A percentile compares a stretch with the other conserved stretches of the same genome.
phyloP scores from a whole-genome alignment of 2,113 vertebrate species.

The Junco hyemalis region DNA sequence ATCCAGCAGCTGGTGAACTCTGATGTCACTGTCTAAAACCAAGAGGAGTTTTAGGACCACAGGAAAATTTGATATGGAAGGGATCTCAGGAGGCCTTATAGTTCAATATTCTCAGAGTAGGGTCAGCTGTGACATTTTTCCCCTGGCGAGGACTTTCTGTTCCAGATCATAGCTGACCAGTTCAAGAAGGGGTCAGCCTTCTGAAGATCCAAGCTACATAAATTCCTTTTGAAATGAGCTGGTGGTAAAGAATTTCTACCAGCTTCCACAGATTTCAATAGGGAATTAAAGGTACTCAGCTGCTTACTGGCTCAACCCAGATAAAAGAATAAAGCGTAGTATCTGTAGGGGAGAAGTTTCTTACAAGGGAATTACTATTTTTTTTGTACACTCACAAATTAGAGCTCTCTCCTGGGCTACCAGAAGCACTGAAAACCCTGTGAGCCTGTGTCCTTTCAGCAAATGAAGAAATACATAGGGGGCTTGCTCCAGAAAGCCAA shows the following conservation, averaged over 20 bases:
- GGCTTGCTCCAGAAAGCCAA: background rate
- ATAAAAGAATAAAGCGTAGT: background rate
- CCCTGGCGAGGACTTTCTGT: background rate
- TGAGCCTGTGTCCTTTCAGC: background rate
- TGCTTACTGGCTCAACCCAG: background rate
- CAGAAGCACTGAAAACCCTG: background rate
- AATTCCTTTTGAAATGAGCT: background rate
- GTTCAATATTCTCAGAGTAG: background rate
- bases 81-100: background rate
- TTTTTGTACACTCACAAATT: background rate
- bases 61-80: background rate
- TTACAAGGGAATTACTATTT: background rate
- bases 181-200: background rate
- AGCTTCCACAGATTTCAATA: background rate
- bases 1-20: background rate
- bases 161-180: background rate
- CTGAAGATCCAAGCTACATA: background rate
- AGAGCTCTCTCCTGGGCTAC: background rate
- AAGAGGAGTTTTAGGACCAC: background rate
- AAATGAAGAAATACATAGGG: background rate
- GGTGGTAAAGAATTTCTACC: background rate
- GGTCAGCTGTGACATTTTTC: background rate
- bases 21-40: background rate
- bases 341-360: background rate
- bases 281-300: background rate